Evolutionary conservation across 2,888 invertebrate species (phyloP), one percentile per base, ranked within the genome.

Genomic region (Melanophora roralis): DNA sequence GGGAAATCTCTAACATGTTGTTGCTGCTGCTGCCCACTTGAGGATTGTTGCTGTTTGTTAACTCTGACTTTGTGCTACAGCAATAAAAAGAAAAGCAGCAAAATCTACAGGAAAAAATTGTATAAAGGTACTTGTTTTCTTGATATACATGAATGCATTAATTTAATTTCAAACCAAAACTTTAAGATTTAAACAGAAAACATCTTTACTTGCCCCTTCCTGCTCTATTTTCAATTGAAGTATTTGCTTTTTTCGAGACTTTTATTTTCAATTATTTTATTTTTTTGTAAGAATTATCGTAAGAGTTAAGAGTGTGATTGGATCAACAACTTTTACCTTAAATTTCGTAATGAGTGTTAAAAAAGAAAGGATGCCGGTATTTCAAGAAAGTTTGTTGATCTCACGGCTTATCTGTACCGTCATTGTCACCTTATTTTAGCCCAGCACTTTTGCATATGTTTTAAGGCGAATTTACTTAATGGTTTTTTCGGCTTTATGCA

Each of bases 21-120:
- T 60, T 53, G 64, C 19, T 68, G 67, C 32, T 72, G 67, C 75
- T 75, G 68, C 80, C 80, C 76, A 80, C 80, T 76, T 73, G 76
- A 68, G 76, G 40, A 72, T 80, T 76, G 80, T 80, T 76, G 80
- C 34, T 57, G 80, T 80, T 76, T 76, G 80, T 80, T 80, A 76
- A 68, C 72, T 80, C 57, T 80, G 49, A 65, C 59, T 65, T 74
- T 74, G 57, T 57, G 62, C 8, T 51, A 51, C 62, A 57, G 5
- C 14, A 32, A 60, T 9, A 64, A 23, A 14, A 67, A 49, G 21
- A 49, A 32, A 49, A 59, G 23, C 19, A 47, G 36, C 11, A 36
- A 7, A 74, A 65, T n/a, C n/a, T n/a, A n/a, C n/a, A n/a, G n/a
- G n/a, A 72, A 12, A 43, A n/a, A 64, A 14, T 64, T 57, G 73